A percentile compares a stretch with the other conserved stretches of the same genome.
Evolutionary conservation across 30 jellyfish, hydroid and myxozoan species (phyloP).

Genomic region (Aurelia aurita complex sp. Pacific): DNA sequence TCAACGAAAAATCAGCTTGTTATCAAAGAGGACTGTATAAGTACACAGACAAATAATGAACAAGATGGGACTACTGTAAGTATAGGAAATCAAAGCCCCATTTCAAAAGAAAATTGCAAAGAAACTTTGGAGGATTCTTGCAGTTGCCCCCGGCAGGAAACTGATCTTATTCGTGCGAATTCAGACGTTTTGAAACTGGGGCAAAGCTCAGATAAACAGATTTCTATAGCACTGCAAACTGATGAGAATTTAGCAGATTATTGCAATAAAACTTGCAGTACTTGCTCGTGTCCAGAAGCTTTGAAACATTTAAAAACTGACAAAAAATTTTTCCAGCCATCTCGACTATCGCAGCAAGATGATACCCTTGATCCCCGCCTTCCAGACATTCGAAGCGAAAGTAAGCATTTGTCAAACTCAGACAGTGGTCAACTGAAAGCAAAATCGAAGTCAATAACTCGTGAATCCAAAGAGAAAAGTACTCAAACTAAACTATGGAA

Average conservation of each 20-base stretch:
- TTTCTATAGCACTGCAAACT: not conserved
- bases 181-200: too few relatives aligned
- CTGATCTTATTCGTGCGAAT: not conserved
- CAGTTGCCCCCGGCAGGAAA: not conserved
- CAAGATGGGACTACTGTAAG: not conserved
- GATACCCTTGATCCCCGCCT: constrained; percentile 11
- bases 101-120: not conserved
- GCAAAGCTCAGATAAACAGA: not conserved
- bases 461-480: constrained; percentile 18
- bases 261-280: constrained; percentile 7
- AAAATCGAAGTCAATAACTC: not conserved
- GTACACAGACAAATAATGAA: not conserved
- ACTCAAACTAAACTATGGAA: constrained; percentile 12
- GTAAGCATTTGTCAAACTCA: not conserved
- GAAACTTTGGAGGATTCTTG: not conserved
- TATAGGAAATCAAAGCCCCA: not conserved
- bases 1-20: constrained; percentile 3
- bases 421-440: not conserved
- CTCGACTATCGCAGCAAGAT: constrained; percentile 22
- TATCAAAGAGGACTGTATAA: constrained; percentile 1
- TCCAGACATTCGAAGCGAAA: constrained; percentile 16
- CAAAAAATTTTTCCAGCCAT: not conserved
- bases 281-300: constrained; percentile 28
- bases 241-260: not conserved
- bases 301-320: not conserved